phyloP scores from a whole-genome alignment of 2,888 invertebrate species.

The Andrena haemorrhoa region DNA sequence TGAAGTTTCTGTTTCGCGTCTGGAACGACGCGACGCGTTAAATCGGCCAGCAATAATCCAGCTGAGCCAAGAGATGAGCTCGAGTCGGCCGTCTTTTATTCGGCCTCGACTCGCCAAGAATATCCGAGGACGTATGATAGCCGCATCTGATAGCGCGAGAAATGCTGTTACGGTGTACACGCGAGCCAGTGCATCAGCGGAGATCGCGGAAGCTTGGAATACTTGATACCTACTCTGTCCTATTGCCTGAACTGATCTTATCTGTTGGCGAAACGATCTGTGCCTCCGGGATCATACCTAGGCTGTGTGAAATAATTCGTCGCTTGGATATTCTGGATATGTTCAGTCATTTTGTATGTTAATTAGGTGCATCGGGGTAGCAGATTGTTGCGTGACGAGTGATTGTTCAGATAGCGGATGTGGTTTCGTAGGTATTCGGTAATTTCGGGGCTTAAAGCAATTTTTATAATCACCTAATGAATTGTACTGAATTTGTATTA shows the following conservation, averaged over 20 bases:
- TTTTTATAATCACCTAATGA: too few species aligned
- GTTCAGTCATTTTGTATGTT: not conserved
- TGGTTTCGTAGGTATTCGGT: not conserved
- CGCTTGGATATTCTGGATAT: not conserved
- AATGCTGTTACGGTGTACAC: constrained; percentile 46
- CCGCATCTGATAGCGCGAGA: constrained; percentile 25
- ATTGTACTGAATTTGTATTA: too few species aligned
- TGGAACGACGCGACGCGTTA: not conserved
- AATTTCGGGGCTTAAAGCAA: not conserved
- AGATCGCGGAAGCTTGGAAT: constrained; percentile 32
- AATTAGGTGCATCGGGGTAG: too few species aligned
- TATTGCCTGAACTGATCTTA: constrained; percentile 31
- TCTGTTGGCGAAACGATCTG: constrained; percentile 29
- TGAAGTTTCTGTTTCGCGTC: constrained; percentile 10
- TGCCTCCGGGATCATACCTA: too few species aligned
- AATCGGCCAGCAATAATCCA: constrained; percentile 16
- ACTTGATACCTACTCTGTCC: not conserved
- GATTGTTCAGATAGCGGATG: too few species aligned
- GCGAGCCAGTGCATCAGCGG: constrained; percentile 28
- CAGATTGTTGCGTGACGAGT: too few species aligned
- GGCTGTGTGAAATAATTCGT: constrained; percentile 9
- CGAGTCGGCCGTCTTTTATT: constrained; percentile 34
- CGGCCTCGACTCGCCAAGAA: constrained; percentile 40
- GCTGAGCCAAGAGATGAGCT: constrained; percentile 14
- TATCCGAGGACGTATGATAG: constrained; percentile 57